These are phyloP conservation scores for Panthera leo DNA, from an alignment of 2,113 vertebrate species.

Conservation along the genomic window DNA sequence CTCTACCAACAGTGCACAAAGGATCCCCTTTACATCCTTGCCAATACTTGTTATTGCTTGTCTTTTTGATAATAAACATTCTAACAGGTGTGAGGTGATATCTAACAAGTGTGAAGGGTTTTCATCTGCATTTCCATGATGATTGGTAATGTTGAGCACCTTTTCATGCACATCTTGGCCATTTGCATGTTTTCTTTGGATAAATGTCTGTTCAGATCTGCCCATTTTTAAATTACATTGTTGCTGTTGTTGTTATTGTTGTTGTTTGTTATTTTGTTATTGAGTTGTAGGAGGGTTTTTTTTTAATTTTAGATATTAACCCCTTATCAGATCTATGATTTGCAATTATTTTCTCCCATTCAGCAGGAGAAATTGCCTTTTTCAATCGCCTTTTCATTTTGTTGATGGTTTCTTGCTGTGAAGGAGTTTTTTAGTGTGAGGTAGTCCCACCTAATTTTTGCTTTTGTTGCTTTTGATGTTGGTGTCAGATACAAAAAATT, in stretches of 20 bases:
- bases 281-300: not conserved
- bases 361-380: not conserved
- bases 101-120: not conserved
- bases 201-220: not conserved
- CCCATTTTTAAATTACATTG: not conserved
- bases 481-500: not conserved
- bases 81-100: not conserved
- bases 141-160: not conserved
- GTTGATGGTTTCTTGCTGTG: not conserved
- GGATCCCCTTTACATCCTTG: not conserved
- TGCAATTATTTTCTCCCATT: not conserved
- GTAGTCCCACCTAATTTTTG: not conserved
- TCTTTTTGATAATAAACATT: not conserved
- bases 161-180: not conserved
- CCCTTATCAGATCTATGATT: not conserved
- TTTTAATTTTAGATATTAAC: not conserved
- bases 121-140: not conserved
- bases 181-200: not conserved
- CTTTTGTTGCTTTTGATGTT: not conserved
- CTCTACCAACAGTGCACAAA: not conserved
- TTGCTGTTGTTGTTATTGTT: not conserved
- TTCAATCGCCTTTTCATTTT: not conserved
- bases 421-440: not conserved
- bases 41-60: not conserved
- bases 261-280: not conserved